Evolutionary conservation across 2,797 vertebrate species (phyloP), one percentile per base, ranked within the genome.

Genomic region (Bovichtus variegatus): DNA sequence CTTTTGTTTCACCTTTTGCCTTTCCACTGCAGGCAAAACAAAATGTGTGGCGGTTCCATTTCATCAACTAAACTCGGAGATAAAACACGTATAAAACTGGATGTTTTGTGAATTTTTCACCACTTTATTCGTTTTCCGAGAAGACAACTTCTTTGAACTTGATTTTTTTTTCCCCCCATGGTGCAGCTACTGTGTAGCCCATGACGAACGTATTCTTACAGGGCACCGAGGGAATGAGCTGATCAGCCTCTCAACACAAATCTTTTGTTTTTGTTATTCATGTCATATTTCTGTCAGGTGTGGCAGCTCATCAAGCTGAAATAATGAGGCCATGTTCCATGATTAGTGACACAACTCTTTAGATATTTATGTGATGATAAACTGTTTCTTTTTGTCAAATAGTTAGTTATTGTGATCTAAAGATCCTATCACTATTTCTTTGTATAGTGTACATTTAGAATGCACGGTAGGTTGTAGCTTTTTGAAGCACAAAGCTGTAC

Each of bases 221-320:
- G 85, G 87, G 89, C 85, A 89, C 74, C 62, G 1, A 83, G 92
- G 93, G 92, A 93, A 79, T 6, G 50, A 74, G 87, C 74, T 68
- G 82, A 92, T 92, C 87, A 87, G 78, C 80, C 57, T 87, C 80
- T 81, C 81, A 83, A 86, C 85, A 87, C 82, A 85, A 73, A 83
- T 85, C 84, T 81, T 86, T 90, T 89, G 85, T 93, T 93, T 85
- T 91, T 88, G 83, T 94, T 90, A 83, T 91, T 87, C 75, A 1
- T 89, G 88, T 89, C 92, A 89, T 89, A 86, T 92, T 90, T 84
- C 89, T 93, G 93, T 94, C 93, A 95, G 93, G 91, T 94, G 90
- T 91, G 80, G 89, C 90, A 92, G 90, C 88, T 90, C 90, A 92
- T 95, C 90, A 93, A 91, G 92, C 80, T 90, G 91, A 95, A 92